Conservation (phyloP, 2,797 vertebrate species). For the Melanotaenia nigrans region DNA sequence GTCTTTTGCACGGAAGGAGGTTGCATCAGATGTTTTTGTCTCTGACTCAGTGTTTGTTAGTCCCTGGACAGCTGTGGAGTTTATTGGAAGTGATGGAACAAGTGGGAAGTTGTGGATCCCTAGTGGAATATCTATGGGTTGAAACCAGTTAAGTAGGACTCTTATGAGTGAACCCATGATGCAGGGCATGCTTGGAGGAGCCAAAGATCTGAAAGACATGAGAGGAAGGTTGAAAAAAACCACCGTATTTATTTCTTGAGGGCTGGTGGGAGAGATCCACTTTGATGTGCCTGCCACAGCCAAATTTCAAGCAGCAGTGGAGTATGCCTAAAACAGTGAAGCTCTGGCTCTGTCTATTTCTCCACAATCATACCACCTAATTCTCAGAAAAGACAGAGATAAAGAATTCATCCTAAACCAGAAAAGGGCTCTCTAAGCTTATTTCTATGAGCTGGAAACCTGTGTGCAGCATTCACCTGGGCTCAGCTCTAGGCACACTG, state of each 20-base stretch:
- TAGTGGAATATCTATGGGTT: slow-evolving; percentile 26
- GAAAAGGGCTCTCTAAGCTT: slow-evolving; percentile 41
- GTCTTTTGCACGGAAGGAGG: slow-evolving; percentile 28
- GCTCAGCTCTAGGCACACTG: slow-evolving; percentile 34
- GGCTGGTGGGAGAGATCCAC: slow-evolving; percentile 63
- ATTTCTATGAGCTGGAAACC: slow-evolving; percentile 51
- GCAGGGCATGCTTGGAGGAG: slow-evolving; percentile 35
- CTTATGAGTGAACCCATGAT: slow-evolving; percentile 32
- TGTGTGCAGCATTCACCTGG: slow-evolving; percentile 47
- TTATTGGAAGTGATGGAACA: slow-evolving; percentile 37
- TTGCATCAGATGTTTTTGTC: slow-evolving; percentile 22
- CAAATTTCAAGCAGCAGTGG: slow-evolving; percentile 53
- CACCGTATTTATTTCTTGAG: slow-evolving; percentile 53
- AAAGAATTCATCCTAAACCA: slow-evolving; percentile 39
- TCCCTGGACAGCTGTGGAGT: slow-evolving; percentile 5
- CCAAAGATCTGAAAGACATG: slow-evolving; percentile 57
- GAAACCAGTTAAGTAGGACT: slow-evolving; percentile 36
- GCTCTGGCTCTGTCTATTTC: slow-evolving; percentile 34
- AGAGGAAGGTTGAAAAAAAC: slow-evolving; percentile 50
- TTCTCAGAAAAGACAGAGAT: slow-evolving; percentile 27
- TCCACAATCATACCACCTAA: slow-evolving; percentile 17
- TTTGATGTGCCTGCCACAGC: slow-evolving; percentile 72
- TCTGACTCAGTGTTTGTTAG: slow-evolving; percentile 14
- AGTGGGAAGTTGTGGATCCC: slow-evolving; percentile 26
- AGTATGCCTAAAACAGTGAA: slow-evolving; percentile 46